Evolutionary conservation across 2,797 vertebrate species (phyloP).

Genomic region (Propithecus deckenii): DNA sequence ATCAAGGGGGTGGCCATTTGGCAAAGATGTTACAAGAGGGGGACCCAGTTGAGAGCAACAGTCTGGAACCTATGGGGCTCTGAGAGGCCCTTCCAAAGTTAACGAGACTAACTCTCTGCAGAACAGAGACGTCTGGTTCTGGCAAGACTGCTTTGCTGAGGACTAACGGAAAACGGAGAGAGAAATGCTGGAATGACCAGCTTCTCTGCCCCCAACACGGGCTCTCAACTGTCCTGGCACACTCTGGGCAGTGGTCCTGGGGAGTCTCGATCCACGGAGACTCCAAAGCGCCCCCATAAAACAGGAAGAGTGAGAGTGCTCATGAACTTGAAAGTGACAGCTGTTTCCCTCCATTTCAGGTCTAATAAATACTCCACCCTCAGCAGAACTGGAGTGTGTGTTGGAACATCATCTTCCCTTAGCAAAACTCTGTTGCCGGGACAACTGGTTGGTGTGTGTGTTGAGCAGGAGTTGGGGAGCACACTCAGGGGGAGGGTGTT

Average conservation of each 20-base stretch:
- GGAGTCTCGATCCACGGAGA: not conserved
- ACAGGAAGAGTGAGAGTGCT: not conserved
- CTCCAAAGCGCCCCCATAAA: not conserved
- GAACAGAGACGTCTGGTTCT: not conserved
- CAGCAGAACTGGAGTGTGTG: not conserved
- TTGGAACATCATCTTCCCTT: not conserved
- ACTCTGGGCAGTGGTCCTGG: not conserved
- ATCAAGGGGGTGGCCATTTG: not conserved
- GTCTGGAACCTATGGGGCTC: not conserved
- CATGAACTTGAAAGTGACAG: rapidly evolving
- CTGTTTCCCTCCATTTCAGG: not conserved
- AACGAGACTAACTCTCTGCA: not conserved
- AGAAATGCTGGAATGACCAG: rapidly evolving
- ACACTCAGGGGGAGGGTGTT: not conserved
- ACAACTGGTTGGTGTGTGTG: rapidly evolving
- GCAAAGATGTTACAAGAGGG: not conserved
- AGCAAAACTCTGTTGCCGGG: not conserved
- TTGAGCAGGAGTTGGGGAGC: not conserved
- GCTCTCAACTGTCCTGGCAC: not conserved
- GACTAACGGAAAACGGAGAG: not conserved
- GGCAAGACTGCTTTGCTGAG: not conserved
- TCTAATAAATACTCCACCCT: rapidly evolving
- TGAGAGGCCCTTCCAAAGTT: not conserved
- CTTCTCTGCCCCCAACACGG: not conserved
- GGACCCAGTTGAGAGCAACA: not conserved